These are phyloP conservation scores for Artemisiospiza belli DNA, from an alignment of 2,113 vertebrate genomes.

Conservation along the genomic window DNA sequence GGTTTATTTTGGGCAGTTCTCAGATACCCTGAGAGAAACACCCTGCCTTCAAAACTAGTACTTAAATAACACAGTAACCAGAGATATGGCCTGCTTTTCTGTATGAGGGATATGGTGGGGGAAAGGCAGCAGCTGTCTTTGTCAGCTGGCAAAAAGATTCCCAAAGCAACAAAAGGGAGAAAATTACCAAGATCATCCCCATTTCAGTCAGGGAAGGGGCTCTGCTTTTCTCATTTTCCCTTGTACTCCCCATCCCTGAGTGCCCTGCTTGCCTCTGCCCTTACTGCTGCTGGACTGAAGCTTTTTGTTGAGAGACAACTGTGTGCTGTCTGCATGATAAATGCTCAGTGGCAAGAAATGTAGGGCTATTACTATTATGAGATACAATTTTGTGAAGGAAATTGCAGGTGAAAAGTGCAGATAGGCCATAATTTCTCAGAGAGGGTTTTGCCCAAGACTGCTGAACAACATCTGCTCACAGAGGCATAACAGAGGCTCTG, in stretches of 20 bases:
- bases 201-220: not conserved
- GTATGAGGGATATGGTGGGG: accelerated
- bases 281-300: not conserved
- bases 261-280: not conserved
- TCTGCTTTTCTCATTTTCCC: not conserved
- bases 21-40: not conserved
- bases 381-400: not conserved
- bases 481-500: not conserved
- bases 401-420: not conserved
- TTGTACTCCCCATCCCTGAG: not conserved
- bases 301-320: not conserved
- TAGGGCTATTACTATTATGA: not conserved
- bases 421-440: not conserved
- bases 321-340: not conserved
- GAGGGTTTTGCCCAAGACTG: not conserved
- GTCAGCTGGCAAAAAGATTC: not conserved
- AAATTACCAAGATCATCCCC: not conserved
- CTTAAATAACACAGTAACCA: not conserved
- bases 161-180: not conserved
- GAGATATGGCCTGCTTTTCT: not conserved
- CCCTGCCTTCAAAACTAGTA: not conserved
- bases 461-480: not conserved
- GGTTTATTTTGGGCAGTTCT: not conserved
- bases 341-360: not conserved
- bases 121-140: not conserved